These are phyloP conservation scores for Linnaemya tessellans DNA, from an alignment of 2,888 invertebrate genomes.

Conservation along the genomic window DNA sequence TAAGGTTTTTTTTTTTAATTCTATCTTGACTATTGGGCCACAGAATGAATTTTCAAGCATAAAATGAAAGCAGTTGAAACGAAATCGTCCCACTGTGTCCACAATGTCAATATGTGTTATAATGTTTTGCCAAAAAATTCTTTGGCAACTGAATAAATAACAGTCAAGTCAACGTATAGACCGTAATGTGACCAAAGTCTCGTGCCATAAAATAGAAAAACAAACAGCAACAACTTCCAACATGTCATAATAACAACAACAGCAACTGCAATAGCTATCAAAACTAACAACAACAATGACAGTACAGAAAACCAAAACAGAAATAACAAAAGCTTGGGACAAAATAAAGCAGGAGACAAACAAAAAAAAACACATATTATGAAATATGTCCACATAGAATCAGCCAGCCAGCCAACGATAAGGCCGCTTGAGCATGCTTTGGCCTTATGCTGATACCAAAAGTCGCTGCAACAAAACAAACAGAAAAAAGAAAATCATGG, in stretches of 20 bases:
- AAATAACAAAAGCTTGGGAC: slow-evolving; percentile 3
- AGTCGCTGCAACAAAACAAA: neutral
- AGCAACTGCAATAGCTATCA: slow-evolving; percentile 44
- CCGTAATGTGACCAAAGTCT: slow-evolving; percentile 59
- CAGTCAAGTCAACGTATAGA: slow-evolving; percentile 52
- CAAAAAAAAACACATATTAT: neutral
- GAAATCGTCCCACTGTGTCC: slow-evolving; percentile 31
- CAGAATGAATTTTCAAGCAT: no score
- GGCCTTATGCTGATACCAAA: slow-evolving; percentile 61
- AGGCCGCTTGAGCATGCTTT: slow-evolving; percentile 70
- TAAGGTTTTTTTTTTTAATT: no score
- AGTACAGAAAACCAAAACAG: slow-evolving; percentile 41
- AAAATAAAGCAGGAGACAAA: neutral
- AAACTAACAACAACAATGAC: slow-evolving; percentile 69
- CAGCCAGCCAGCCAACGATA: slow-evolving; percentile 40
- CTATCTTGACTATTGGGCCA: no score
- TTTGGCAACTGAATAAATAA: slow-evolving; percentile 67
- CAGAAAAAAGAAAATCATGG: slow-evolving; percentile 23
- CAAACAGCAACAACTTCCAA: slow-evolving; percentile 48
- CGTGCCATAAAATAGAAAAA: slow-evolving; percentile 64
- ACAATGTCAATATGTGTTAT: slow-evolving; percentile 30
- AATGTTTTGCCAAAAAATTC: slow-evolving; percentile 71
- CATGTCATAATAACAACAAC: slow-evolving; percentile 67
- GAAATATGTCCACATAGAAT: slow-evolving; percentile 63
- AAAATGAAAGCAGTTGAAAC: neutral